phyloP scores from a whole-genome alignment of 2,113 vertebrate species.

The Lasiurus cinereus region DNA sequence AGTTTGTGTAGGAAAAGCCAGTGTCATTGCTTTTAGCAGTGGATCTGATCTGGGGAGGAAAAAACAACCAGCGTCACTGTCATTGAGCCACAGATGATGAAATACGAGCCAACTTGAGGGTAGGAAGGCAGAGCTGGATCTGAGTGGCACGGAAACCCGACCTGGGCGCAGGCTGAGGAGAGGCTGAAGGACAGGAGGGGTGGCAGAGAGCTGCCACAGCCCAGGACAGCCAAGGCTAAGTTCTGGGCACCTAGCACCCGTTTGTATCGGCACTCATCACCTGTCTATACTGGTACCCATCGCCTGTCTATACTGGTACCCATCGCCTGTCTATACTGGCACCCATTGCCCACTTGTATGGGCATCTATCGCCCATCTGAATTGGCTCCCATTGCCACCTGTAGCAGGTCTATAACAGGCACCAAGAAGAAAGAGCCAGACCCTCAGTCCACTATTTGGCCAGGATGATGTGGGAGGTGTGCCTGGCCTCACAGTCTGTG shows the following conservation, averaged over 20 bases:
- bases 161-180: not conserved
- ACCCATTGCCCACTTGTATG: no score
- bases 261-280: no score
- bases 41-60: not conserved
- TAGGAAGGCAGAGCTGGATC: not conserved
- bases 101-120: not conserved
- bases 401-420: no score
- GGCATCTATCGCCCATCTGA: no score
- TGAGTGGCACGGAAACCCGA: not conserved
- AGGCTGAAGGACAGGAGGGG: not conserved
- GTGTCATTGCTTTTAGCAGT: not conserved
- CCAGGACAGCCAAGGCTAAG: not conserved
- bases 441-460: accelerated
- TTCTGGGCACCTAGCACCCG: not conserved
- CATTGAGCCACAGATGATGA: not conserved
- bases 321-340: no score
- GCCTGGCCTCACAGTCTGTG: not conserved
- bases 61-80: not conserved
- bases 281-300: no score
- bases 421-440: not conserved
- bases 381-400: no score
- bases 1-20: not conserved
- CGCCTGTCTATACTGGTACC: no score
- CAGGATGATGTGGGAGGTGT: accelerated
- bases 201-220: not conserved